phyloP scores from a whole-genome alignment of 2,888 invertebrate species.

The Synergus japonicus region DNA sequence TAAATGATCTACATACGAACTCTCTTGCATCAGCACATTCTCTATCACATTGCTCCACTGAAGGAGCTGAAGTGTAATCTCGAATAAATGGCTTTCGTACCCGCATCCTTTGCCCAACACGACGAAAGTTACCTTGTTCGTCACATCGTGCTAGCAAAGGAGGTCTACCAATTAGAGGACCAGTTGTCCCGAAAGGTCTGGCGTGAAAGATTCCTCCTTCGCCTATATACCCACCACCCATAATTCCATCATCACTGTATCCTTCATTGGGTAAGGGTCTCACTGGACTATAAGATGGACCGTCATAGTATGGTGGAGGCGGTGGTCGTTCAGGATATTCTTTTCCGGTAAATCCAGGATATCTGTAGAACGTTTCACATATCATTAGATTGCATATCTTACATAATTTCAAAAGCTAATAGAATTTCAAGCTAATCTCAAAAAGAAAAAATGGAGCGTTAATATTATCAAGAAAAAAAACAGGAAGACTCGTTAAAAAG shows the following conservation, averaged over 20 bases:
- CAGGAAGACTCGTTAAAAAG: too few relatives aligned
- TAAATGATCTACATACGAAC: constrained; percentile 85
- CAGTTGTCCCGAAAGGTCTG: constrained; percentile 71
- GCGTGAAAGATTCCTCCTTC: constrained; percentile 72
- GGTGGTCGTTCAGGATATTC: constrained; percentile 56
- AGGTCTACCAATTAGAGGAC: constrained; percentile 76
- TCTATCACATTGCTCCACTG: constrained; percentile 89
- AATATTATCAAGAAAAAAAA: too few relatives aligned
- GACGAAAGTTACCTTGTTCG: constrained; percentile 89
- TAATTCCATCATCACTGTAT: constrained; percentile 73
- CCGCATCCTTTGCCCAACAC: constrained; percentile 87
- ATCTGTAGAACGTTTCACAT: constrained; percentile 39
- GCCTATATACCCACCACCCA: constrained; percentile 72
- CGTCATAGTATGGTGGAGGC: constrained; percentile 45
- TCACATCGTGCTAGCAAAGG: constrained; percentile 84
- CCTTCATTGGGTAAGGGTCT: constrained; percentile 68
- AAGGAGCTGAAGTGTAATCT: constrained; percentile 85
- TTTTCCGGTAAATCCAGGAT: constrained; percentile 55
- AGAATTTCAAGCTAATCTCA: background rate
- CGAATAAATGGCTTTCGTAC: constrained; percentile 89
- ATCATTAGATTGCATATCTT: background rate
- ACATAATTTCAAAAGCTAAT: background rate
- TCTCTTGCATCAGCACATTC: constrained; percentile 88
- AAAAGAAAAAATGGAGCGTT: background rate
- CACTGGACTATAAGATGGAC: constrained; percentile 52